Conservation (phyloP, 2,797 vertebrate species). For the Coranthus polyacanthus region DNA sequence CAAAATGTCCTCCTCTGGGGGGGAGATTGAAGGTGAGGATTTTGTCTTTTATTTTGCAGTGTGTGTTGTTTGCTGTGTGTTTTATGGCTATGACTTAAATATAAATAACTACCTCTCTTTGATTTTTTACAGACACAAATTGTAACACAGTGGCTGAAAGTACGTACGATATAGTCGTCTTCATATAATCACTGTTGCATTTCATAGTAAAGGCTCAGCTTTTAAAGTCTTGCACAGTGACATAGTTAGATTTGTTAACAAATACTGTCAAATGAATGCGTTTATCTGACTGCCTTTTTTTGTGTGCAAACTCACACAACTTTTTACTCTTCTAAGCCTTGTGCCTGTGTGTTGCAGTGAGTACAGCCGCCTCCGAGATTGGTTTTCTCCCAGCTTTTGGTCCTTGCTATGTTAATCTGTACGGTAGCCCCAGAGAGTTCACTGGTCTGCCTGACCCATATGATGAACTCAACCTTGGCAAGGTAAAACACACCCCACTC, state of each 20-base stretch:
- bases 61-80: conserved; percentile 6
- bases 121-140: conserved; percentile 85
- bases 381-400: conserved; percentile 98
- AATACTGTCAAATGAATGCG: no score
- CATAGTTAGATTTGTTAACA: no score
- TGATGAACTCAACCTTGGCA: conserved; percentile 94
- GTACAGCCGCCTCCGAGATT: conserved; percentile 88
- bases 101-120: not conserved
- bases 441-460: conserved; percentile 93
- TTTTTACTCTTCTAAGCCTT: no score
- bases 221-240: no score
- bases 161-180: conserved; percentile 80
- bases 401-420: conserved; percentile 95
- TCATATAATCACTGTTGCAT: not conserved
- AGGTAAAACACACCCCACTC: conserved; percentile 77
- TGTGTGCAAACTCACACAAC: no score
- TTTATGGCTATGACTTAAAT: not conserved
- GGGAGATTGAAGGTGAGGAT: conserved; percentile 90
- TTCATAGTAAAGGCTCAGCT: not conserved
- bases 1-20: conserved; percentile 94
- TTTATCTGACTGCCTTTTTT: no score
- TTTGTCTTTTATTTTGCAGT: not conserved
- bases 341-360: conserved; percentile 68
- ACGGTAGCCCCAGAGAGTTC: conserved; percentile 96
- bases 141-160: conserved; percentile 82